phyloP scores from a whole-genome alignment of 2,888 invertebrate species.

The Sarcophaga caerulescens region DNA sequence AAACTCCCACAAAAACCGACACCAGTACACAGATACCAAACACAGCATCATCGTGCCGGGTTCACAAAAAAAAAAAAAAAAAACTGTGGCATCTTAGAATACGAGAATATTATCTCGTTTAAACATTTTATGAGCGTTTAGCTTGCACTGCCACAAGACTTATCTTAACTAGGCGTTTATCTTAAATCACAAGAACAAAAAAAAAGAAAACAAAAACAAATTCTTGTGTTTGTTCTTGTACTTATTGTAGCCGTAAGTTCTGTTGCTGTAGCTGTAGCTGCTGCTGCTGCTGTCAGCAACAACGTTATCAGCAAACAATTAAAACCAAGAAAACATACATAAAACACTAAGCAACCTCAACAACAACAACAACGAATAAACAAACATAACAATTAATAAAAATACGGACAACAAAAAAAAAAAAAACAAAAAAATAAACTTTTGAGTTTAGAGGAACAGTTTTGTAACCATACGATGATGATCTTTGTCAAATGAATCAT shows the following conservation, averaged over 20 bases:
- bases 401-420: constrained; percentile 29
- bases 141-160: constrained; percentile 35
- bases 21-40: constrained; percentile 52
- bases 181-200: constrained; percentile 44
- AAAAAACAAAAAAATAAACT: neutral
- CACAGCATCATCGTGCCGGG: neutral
- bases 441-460: neutral
- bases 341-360: constrained; percentile 38
- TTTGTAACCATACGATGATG: constrained; percentile 9
- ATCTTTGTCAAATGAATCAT: constrained; percentile 60
- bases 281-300: constrained; percentile 38
- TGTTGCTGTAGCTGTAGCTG: neutral
- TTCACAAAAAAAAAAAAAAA: neutral
- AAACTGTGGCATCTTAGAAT: constrained; percentile 46
- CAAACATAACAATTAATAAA: constrained; percentile 63
- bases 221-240: no score
- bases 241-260: no score
- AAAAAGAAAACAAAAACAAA: neutral
- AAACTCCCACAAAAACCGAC: constrained; percentile 63
- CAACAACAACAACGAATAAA: constrained; percentile 13
- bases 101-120: constrained; percentile 41
- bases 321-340: constrained; percentile 59
- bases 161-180: constrained; percentile 65
- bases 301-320: constrained; percentile 67
- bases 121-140: constrained; percentile 43